These are phyloP conservation scores for Eubasilissa splendida DNA, from an alignment of 2,888 invertebrate species.

Conservation along the genomic window DNA sequence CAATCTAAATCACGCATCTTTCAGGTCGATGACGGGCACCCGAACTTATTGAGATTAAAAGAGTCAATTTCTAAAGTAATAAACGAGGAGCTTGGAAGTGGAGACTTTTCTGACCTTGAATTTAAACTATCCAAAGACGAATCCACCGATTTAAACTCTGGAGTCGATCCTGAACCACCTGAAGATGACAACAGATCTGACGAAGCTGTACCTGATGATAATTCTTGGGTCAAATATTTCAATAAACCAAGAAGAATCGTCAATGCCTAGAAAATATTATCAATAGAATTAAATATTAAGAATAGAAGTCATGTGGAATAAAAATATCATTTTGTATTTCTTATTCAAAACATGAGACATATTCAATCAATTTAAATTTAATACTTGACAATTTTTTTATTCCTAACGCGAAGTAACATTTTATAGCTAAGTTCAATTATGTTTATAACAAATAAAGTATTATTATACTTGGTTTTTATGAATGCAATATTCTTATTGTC, in stretches of 20 bases:
- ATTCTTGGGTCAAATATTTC: background rate
- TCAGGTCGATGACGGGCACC: background rate
- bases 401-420: too few species aligned
- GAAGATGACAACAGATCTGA: background rate
- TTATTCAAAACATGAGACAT: too few species aligned
- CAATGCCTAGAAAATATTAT: background rate
- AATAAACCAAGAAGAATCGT: constrained; percentile 2
- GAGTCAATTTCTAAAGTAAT: background rate
- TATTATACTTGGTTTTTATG: background rate
- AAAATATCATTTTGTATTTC: too few species aligned
- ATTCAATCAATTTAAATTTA: too few species aligned
- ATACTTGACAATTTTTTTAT: too few species aligned
- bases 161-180: background rate
- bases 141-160: background rate
- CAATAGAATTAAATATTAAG: too few species aligned
- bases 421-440: too few species aligned
- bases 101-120: background rate
- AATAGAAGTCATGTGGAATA: too few species aligned
- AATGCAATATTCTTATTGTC: too few species aligned
- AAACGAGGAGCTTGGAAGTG: background rate
- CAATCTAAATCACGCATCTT: background rate
- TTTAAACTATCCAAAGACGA: background rate
- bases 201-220: background rate
- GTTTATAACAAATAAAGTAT: too few species aligned
- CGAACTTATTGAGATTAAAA: background rate